Conservation (phyloP, 1,140 invertebrate species). For the Goniozus legneri region DNA sequence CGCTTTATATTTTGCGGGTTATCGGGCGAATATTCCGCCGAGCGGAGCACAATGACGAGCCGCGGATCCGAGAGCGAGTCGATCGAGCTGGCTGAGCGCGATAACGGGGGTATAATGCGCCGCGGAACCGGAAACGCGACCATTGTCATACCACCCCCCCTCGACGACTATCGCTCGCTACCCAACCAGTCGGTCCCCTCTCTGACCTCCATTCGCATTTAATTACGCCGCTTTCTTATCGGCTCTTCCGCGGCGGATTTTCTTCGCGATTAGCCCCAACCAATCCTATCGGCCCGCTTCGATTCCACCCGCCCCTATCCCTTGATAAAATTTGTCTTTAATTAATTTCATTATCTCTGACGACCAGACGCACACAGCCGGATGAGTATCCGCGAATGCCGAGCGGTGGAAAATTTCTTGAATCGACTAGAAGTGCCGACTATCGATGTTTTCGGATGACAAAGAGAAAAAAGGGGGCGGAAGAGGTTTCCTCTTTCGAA, state of each 20-base stretch:
- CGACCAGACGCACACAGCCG: too few relatives aligned
- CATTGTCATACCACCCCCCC: constrained; percentile 19
- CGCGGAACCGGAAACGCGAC: constrained; percentile 23
- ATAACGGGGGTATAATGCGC: constrained; percentile 27
- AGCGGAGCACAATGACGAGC: constrained; percentile 15
- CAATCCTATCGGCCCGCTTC: too few relatives aligned
- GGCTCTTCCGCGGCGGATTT: neutral
- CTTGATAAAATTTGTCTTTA: too few relatives aligned
- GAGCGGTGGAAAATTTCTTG: too few relatives aligned
- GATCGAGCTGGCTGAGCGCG: constrained; percentile 27
- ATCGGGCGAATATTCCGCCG: constrained; percentile 12
- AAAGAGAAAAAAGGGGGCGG: neutral
- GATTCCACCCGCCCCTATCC: too few relatives aligned
- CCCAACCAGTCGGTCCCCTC: neutral
- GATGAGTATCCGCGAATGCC: too few relatives aligned
- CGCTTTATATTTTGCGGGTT: neutral
- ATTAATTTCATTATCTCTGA: too few relatives aligned
- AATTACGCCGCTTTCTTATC: constrained; percentile 16
- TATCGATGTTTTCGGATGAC: too few relatives aligned
- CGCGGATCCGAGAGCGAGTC: constrained; percentile 20
- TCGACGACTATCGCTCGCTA: constrained; percentile 19
- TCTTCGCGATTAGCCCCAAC: constrained; percentile 11
- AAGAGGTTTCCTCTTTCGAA: too few relatives aligned
- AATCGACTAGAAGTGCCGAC: too few relatives aligned
- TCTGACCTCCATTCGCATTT: constrained; percentile 6